A percentile compares a stretch with the other conserved stretches of the same genome.
Evolutionary conservation across 2,113 vertebrate genomes (phyloP).

Genomic region (Chroicocephalus ridibundus): DNA sequence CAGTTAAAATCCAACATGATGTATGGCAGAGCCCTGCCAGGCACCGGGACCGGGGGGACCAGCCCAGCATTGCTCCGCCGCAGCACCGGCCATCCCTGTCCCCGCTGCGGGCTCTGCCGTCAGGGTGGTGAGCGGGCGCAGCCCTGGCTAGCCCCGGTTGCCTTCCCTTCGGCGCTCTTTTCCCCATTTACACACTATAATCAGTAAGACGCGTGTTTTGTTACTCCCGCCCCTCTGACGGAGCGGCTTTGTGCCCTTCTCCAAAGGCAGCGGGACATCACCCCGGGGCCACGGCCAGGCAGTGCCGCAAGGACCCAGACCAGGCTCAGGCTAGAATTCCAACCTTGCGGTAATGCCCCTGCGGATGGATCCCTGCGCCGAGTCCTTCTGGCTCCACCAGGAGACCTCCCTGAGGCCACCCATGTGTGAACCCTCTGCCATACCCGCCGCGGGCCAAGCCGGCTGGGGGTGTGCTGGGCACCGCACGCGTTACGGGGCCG

Average conservation of each 20-base stretch:
- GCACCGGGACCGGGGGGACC: background rate
- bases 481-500: accelerated
- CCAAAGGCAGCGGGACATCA: background rate
- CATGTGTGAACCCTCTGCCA: background rate
- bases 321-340: background rate
- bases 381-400: background rate
- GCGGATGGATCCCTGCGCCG: background rate
- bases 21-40: background rate
- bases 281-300: background rate
- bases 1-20: background rate
- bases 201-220: accelerated
- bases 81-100: background rate
- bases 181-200: accelerated
- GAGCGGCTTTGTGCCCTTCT: background rate
- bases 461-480: background rate
- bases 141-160: accelerated
- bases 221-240: accelerated
- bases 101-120: accelerated
- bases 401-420: background rate
- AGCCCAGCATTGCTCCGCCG: background rate
- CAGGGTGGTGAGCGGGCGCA: accelerated
- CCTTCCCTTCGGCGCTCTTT: background rate
- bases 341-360: accelerated
- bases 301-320: background rate
- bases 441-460: background rate